These are phyloP conservation scores for Ceramica pisi DNA, from an alignment of 2,888 invertebrate genomes.

Conservation along the genomic window DNA sequence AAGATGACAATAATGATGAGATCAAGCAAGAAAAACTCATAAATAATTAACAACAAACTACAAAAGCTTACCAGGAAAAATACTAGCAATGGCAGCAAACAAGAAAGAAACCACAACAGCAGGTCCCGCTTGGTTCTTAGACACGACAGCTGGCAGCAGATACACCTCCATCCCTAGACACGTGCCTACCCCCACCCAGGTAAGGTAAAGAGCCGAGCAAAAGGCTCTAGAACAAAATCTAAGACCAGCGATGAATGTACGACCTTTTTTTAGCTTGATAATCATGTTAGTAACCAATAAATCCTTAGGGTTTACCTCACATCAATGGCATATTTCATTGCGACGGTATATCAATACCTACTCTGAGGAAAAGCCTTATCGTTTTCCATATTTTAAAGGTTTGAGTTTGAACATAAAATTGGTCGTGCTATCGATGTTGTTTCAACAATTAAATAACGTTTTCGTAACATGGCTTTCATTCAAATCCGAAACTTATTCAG, in stretches of 20 bases:
- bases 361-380: not conserved
- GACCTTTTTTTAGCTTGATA: not conserved
- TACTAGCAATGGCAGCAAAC: constrained; percentile 35
- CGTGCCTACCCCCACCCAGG: constrained; percentile 27
- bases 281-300: not conserved
- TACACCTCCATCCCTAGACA: constrained; percentile 38
- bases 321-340: not conserved
- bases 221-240: constrained; percentile 16
- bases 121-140: constrained; percentile 44
- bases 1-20: no score
- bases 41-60: not conserved
- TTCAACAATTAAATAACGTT: not conserved
- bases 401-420: not conserved
- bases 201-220: constrained; percentile 26
- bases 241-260: constrained; percentile 2
- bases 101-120: constrained; percentile 44
- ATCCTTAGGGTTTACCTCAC: not conserved
- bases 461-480: not conserved
- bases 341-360: not conserved
- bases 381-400: not conserved
- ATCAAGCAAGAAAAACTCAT: no score
- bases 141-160: constrained; percentile 40
- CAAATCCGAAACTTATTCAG: not conserved
- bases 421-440: not conserved
- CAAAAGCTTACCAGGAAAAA: constrained; percentile 37